These are phyloP conservation scores for Herpailurus yagouaroundi DNA, from an alignment of 2,113 vertebrate genomes.

Conservation along the genomic window DNA sequence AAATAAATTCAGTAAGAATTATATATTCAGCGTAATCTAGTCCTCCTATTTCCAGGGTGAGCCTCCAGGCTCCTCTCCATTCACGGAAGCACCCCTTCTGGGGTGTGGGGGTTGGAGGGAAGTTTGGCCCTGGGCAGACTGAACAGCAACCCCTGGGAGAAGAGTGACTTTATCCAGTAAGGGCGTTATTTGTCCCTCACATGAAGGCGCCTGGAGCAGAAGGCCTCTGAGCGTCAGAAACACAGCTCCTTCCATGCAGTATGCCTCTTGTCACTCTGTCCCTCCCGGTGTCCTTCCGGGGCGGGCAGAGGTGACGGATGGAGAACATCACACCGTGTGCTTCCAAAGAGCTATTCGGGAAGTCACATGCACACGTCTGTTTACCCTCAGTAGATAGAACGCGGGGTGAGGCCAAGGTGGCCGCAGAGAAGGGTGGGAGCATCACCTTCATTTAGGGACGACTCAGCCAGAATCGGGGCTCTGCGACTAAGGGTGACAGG, in stretches of 20 bases:
- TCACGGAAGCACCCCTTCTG: background rate
- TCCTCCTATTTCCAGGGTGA: too few species aligned
- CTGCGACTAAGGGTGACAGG: accelerated
- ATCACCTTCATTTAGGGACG: accelerated
- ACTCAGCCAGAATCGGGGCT: background rate
- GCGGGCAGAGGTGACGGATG: accelerated
- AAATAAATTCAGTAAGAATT: background rate
- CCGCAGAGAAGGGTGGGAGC: background rate
- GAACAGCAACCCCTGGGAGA: background rate
- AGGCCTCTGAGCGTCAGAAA: background rate
- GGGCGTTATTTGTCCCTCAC: background rate
- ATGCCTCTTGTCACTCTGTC: background rate
- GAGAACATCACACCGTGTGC: accelerated
- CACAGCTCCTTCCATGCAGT: background rate
- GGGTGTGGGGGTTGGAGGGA: background rate
- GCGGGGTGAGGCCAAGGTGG: accelerated
- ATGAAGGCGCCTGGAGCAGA: accelerated
- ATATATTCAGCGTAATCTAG: background rate
- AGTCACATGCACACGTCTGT: too few species aligned
- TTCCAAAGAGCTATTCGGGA: background rate
- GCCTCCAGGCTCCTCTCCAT: background rate
- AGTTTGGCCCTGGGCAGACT: background rate
- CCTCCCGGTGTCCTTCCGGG: background rate
- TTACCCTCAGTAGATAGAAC: background rate
- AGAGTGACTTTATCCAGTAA: background rate